Evolutionary conservation across 2,888 invertebrate species (phyloP).

Genomic region (Plemyria rubiginata): DNA sequence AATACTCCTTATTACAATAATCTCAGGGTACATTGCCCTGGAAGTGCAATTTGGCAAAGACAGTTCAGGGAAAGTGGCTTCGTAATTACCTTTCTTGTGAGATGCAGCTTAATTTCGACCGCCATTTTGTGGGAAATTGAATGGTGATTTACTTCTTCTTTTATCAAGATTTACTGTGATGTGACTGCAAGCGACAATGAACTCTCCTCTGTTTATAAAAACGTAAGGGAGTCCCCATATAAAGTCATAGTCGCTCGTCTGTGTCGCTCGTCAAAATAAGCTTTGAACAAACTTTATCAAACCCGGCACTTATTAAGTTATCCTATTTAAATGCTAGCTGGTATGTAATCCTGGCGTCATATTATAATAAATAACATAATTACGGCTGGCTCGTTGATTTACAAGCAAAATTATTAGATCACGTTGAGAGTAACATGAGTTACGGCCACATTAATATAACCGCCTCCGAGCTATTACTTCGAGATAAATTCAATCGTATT

Average conservation of each 20-base stretch:
- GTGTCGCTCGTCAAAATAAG: background rate
- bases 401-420: slow-evolving; percentile 30
- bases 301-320: background rate
- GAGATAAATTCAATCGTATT: slow-evolving; percentile 30
- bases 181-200: background rate
- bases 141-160: slow-evolving; percentile 27
- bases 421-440: slow-evolving; percentile 24
- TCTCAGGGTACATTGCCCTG: slow-evolving; percentile 8
- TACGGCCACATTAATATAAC: slow-evolving; percentile 26
- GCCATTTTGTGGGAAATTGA: slow-evolving; percentile 29
- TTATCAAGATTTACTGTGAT: slow-evolving; percentile 20
- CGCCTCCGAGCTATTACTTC: slow-evolving; percentile 22
- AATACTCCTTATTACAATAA: slow-evolving; percentile 12
- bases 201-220: background rate
- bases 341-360: slow-evolving; percentile 5
- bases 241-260: background rate
- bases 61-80: slow-evolving; percentile 35
- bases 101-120: slow-evolving; percentile 32
- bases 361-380: slow-evolving; percentile 29
- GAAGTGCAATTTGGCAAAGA: slow-evolving; percentile 19
- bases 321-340: slow-evolving; percentile 10
- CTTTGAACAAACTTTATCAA: slow-evolving; percentile 1
- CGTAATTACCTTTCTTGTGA: slow-evolving; percentile 38
- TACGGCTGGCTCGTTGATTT: slow-evolving; percentile 25
- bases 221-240: background rate